Percentiles rank a stretch among this genome's conserved stretches.
phyloP scores from a whole-genome alignment of 2,888 invertebrate genomes.

The Anorthoa munda region DNA sequence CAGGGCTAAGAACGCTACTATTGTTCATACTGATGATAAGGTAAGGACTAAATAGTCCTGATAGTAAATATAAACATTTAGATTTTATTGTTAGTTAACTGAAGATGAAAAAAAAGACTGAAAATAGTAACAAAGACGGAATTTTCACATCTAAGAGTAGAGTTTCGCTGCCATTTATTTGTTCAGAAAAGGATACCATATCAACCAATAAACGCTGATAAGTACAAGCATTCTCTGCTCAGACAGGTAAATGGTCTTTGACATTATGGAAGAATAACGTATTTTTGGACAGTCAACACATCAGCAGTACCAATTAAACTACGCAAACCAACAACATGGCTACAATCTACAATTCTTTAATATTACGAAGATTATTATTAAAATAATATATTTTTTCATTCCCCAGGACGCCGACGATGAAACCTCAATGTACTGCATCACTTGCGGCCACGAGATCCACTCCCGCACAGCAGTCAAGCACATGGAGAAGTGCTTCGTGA shows the following conservation, averaged over 20 bases:
- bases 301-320: neutral
- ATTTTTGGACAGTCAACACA: neutral
- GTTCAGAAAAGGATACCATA: too few relatives aligned
- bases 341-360: too few relatives aligned
- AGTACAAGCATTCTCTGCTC: too few relatives aligned
- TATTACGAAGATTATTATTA: too few relatives aligned
- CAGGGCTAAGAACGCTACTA: constrained; percentile 93
- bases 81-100: too few relatives aligned
- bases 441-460: constrained; percentile 98
- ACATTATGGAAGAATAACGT: too few relatives aligned
- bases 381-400: neutral
- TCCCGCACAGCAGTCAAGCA: constrained; percentile 98
- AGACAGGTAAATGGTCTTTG: too few relatives aligned
- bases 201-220: too few relatives aligned
- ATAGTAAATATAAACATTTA: too few relatives aligned
- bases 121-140: neutral
- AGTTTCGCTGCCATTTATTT: too few relatives aligned
- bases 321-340: neutral
- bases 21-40: constrained; percentile 91
- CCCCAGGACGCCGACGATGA: constrained; percentile 91
- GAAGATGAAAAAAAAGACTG: too few relatives aligned
- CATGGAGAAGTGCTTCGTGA: constrained; percentile 99
- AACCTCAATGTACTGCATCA: constrained; percentile 98
- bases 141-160: neutral
- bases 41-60: constrained; percentile 68